Conservation (phyloP, 2,113 vertebrate genomes). For the Notothenia coriiceps region DNA sequence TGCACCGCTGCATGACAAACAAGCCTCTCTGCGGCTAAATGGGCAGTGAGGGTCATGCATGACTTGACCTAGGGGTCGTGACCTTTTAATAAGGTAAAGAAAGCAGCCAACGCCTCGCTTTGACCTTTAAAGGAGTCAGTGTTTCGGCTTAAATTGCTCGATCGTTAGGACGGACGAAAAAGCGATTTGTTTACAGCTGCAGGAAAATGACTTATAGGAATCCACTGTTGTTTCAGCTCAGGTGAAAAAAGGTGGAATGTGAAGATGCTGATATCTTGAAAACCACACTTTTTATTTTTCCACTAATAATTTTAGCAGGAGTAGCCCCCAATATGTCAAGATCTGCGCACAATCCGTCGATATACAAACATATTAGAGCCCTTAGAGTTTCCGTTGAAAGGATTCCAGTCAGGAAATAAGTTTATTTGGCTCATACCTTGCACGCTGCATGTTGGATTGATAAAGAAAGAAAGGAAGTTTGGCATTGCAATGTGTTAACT, state of each 20-base stretch:
- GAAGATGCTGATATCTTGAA: background rate
- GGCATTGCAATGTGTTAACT: background rate
- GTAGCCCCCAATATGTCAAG: background rate
- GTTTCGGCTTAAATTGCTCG: background rate
- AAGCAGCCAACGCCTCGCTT: background rate
- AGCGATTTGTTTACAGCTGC: conserved; percentile 3
- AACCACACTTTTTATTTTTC: too few species aligned
- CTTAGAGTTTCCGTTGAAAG: conserved; percentile 47
- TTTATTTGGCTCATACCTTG: conserved; percentile 18
- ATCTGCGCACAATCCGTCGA: background rate
- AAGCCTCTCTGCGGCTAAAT: background rate
- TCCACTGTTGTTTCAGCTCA: background rate
- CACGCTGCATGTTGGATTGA: background rate
- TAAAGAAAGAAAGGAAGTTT: background rate
- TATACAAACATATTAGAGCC: background rate
- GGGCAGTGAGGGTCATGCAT: background rate
- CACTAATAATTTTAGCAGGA: background rate
- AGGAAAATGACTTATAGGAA: background rate
- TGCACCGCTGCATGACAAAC: conserved; percentile 9
- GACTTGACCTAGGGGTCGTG: conserved; percentile 4
- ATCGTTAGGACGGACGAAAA: background rate
- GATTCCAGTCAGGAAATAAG: conserved; percentile 24
- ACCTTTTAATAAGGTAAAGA: conserved; percentile 21
- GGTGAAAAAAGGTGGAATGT: background rate
- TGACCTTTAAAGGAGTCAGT: conserved; percentile 42